A percentile compares a stretch with the other conserved stretches of the same genome.
Conservation (phyloP, 2,797 vertebrate genomes). For the Chelon labrosus region DNA sequence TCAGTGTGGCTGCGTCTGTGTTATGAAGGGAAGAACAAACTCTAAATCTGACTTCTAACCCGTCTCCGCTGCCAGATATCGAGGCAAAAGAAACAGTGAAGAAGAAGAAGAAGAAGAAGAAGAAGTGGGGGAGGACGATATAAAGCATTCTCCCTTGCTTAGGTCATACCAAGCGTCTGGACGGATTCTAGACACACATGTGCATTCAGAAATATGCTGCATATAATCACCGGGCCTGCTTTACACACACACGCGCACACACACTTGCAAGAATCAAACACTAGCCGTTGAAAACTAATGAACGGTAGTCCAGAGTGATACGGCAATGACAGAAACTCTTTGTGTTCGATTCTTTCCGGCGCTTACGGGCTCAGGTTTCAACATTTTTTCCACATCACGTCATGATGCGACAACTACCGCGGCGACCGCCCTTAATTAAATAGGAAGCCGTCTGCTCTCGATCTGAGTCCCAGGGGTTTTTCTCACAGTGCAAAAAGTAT, state of each 20-base stretch:
- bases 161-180: constrained; percentile 56
- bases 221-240: constrained; percentile 5
- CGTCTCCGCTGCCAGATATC: not conserved
- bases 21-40: not conserved
- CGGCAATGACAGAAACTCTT: not conserved
- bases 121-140: constrained; percentile 4
- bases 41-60: not conserved
- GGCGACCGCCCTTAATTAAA: constrained; percentile 61
- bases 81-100: constrained; percentile 23
- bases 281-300: constrained; percentile 1
- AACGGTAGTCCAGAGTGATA: constrained; percentile 10
- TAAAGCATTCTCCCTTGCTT: constrained; percentile 50
- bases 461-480: constrained; percentile 35
- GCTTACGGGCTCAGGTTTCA: constrained; percentile 3
- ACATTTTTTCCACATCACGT: constrained; percentile 14
- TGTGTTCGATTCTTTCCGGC: constrained; percentile 5
- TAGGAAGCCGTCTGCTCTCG: constrained; percentile 49
- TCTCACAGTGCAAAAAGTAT: constrained; percentile 29
- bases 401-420: constrained; percentile 58
- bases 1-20: no score
- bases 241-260: not conserved
- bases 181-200: constrained; percentile 23
- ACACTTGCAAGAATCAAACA: not conserved
- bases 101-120: not conserved
- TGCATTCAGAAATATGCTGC: constrained; percentile 6